These are phyloP conservation scores for Laterallus jamaicensis DNA, from an alignment of 2,113 vertebrate species.

Conservation along the genomic window DNA sequence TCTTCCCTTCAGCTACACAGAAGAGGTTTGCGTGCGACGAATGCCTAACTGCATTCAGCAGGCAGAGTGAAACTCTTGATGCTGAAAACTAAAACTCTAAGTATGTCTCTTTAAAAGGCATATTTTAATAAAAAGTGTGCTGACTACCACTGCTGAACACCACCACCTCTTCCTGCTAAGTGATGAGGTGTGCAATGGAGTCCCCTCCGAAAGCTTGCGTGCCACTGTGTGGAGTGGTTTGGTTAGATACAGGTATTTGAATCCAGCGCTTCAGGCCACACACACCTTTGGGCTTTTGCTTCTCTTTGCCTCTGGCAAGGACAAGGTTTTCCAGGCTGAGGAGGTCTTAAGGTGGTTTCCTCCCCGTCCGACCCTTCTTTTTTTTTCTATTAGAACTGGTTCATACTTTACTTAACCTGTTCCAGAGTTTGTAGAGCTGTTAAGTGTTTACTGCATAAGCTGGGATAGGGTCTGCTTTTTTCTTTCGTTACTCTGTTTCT, in stretches of 20 bases:
- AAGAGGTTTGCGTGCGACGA: background rate
- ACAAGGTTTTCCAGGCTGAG: background rate
- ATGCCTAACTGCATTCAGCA: background rate
- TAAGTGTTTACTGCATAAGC: background rate
- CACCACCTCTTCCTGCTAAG: background rate
- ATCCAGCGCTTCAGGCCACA: background rate
- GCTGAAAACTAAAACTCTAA: background rate
- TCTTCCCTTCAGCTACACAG: background rate
- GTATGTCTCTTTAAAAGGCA: fast-evolving
- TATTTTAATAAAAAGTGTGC: background rate
- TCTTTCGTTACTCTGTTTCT: background rate
- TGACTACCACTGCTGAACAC: background rate
- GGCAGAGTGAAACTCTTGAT: background rate
- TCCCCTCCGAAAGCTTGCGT: background rate
- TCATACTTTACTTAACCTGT: background rate
- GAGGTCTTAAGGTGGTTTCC: background rate
- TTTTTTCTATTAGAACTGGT: background rate
- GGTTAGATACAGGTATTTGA: background rate
- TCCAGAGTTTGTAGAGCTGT: background rate
- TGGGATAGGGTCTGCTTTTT: background rate
- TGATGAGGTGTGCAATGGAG: background rate
- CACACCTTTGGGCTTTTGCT: background rate
- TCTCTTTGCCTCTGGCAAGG: background rate
- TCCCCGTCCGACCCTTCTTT: too few relatives aligned
- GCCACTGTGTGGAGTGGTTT: background rate